Base-by-base conservation (phyloP, 2,113 vertebrate species). In the Salminus brasiliensis region DNA sequence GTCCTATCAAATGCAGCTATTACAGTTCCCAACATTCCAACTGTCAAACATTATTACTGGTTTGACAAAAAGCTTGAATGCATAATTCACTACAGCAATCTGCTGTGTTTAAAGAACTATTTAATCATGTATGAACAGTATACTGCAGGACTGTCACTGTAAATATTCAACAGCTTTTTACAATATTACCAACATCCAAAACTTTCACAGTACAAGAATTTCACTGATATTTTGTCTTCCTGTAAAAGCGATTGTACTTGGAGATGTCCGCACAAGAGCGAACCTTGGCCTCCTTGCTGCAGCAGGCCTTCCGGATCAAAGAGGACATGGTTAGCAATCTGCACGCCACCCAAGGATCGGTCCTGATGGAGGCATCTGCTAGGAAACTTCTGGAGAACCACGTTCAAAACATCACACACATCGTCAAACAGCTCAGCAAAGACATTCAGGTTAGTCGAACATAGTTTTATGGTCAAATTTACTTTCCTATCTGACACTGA, bases 251-350 rank as follows among this genome's bases (percentile, higher is more conserved):
- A 43, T 12, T 13, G 32, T 81, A 81, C 3, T 81, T 93, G 16
- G 92, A 94, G 84, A n/a, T 93, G 53, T 85, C 81, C 75, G 88
- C 68, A 78, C 93, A 94, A 90, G 93, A 95, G 41, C 89, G 78
- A 69, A 93, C 90, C 13, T 87, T 87, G 1, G 83, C 89, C 29
- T 86, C 91, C 62, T 91, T 97, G 52, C 90, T 96, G 4, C 93
- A 93, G 8, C 92, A 96, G 85, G 94, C 94, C 25, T 92, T 94
- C 79, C 91, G 53, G 60, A 94, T 95, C 84, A 95, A 93, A 85
- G 94, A 95, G 0, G 92, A 95, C 74, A 86, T 94, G 23, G 57
- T 91, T 25, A 83, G 89, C 41, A 89, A 74, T 72, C 89, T 95
- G 25, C 88, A 86, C 32, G 88, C 89, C 27, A 87, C 86, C 10